Conservation (phyloP, 2,888 invertebrate genomes). For the Tanypteryx hageni region DNA sequence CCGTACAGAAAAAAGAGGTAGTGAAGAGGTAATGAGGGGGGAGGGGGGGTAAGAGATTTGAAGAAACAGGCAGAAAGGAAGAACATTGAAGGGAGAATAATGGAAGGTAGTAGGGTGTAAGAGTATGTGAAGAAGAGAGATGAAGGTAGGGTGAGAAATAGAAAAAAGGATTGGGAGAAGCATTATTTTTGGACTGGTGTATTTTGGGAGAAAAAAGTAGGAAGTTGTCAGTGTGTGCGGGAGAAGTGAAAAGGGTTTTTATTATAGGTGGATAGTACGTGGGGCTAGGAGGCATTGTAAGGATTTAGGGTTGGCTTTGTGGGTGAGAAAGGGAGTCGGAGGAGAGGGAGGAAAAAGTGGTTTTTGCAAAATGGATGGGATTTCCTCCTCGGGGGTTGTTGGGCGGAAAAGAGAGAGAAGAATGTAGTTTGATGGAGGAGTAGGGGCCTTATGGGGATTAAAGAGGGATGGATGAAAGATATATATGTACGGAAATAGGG, state of each 20-base stretch:
- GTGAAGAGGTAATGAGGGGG: too few relatives aligned
- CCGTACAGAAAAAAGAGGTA: too few relatives aligned
- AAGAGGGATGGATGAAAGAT: background rate
- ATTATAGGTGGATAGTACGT: background rate
- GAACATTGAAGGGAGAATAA: background rate
- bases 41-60: too few relatives aligned
- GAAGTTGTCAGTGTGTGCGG: background rate
- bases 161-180: background rate
- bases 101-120: background rate
- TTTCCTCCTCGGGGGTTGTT: background rate
- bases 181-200: too few relatives aligned
- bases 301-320: background rate
- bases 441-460: constrained; percentile 2
- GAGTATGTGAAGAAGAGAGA: background rate
- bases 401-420: background rate
- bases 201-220: too few relatives aligned
- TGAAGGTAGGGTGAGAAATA: too few relatives aligned
- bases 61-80: background rate
- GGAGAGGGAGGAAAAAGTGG: background rate
- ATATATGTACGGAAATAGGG: background rate
- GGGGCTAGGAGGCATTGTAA: background rate
- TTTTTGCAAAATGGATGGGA: background rate
- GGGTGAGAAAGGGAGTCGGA: background rate
- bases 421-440: background rate
- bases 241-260: background rate